A percentile compares a stretch with the other conserved stretches of the same genome.
phyloP scores from a whole-genome alignment of 2,888 invertebrate genomes.

The Chloroclystis v-ata region DNA sequence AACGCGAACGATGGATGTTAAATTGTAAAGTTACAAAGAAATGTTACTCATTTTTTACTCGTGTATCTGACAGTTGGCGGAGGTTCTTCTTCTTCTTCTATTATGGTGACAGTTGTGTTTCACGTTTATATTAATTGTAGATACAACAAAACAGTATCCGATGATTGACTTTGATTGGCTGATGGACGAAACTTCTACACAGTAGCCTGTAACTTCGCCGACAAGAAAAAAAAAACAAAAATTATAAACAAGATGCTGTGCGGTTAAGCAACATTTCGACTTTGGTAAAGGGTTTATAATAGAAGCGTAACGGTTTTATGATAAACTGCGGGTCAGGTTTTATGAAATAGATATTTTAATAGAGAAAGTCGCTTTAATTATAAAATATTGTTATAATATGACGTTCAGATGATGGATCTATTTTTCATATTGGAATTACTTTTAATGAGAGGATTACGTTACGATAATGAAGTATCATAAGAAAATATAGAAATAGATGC shows the following conservation, averaged over 20 bases:
- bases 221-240: too few relatives aligned
- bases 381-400: too few relatives aligned
- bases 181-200: constrained; percentile 65
- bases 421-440: too few relatives aligned
- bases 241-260: constrained; percentile 40
- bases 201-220: constrained; percentile 59
- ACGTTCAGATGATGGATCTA: too few relatives aligned
- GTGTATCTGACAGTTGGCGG: constrained; percentile 12
- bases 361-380: too few relatives aligned
- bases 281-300: constrained; percentile 47
- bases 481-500: too few relatives aligned
- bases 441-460: too few relatives aligned
- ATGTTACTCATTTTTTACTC: too few relatives aligned
- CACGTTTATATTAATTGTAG: constrained; percentile 75
- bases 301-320: constrained; percentile 43
- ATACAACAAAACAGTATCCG: constrained; percentile 76
- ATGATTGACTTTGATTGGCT: constrained; percentile 79
- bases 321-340: constrained; percentile 35
- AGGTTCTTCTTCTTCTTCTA: constrained; percentile 16
- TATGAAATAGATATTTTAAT: background rate
- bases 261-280: constrained; percentile 35
- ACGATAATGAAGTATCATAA: too few relatives aligned
- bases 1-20: too few relatives aligned
- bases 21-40: too few relatives aligned
- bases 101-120: constrained; percentile 38